These are phyloP conservation scores for Nemopilema nomurai DNA, from an alignment of 30 jellyfish, hydroid and myxozoan species.

Conservation along the genomic window DNA sequence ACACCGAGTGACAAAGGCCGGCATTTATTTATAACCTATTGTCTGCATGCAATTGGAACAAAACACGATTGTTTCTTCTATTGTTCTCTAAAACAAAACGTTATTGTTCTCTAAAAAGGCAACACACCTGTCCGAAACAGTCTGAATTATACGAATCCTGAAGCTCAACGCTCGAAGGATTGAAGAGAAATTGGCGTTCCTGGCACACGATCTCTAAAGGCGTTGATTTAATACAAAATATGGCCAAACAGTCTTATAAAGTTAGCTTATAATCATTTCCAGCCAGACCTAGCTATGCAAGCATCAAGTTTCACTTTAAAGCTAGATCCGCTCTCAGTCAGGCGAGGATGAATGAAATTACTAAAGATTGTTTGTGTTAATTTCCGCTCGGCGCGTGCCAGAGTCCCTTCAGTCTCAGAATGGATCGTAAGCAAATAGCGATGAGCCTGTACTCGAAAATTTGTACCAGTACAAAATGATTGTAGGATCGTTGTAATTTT, in stretches of 20 bases:
- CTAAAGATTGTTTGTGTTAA: not conserved
- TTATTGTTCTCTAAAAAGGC: constrained; percentile 40
- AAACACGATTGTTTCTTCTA: not conserved
- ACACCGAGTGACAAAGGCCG: not conserved
- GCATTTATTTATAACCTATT: constrained; percentile 49
- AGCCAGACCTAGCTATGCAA: not conserved
- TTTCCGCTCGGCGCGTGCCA: constrained; percentile 82
- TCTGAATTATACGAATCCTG: not conserved
- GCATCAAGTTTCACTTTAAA: not conserved
- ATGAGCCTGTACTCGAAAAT: not conserved
- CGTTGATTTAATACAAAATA: too few species aligned
- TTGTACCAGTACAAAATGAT: not conserved
- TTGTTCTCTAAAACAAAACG: constrained; percentile 5
- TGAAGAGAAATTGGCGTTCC: not conserved
- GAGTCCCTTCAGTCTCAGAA: not conserved
- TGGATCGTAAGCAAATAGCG: not conserved
- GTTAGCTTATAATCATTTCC: not conserved
- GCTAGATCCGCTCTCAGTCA: not conserved
- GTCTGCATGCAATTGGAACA: constrained; percentile 32
- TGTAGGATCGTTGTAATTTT: too few species aligned
- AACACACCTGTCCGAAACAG: constrained; percentile 58
- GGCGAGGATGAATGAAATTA: not conserved
- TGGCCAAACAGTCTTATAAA: not conserved
- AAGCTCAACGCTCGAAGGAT: not conserved
- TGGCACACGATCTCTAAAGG: not conserved